Conservation (phyloP, 2,797 vertebrate genomes). For the Salmo trutta region DNA sequence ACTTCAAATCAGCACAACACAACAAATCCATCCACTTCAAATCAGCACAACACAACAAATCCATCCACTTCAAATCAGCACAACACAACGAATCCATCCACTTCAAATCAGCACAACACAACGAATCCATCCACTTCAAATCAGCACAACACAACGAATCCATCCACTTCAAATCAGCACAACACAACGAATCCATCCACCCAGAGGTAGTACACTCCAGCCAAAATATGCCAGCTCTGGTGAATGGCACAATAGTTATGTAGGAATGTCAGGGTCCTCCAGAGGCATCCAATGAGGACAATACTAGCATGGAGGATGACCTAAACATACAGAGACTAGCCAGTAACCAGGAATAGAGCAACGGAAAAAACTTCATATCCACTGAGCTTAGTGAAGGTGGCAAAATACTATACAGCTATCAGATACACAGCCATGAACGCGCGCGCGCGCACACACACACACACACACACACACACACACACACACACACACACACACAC, state of each 20-base stretch:
- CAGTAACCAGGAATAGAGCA: neutral
- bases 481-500: neutral
- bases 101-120: too few species aligned
- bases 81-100: too few species aligned
- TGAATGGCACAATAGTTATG: neutral
- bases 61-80: too few species aligned
- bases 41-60: too few species aligned
- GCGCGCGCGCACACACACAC: neutral
- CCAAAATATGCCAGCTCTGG: neutral
- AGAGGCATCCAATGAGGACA: neutral
- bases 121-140: too few species aligned
- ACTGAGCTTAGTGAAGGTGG: neutral
- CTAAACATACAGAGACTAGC: neutral
- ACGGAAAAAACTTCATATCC: neutral
- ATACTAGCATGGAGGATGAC: neutral
- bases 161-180: too few species aligned
- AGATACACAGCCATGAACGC: conserved; percentile 4
- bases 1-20: too few species aligned
- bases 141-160: too few species aligned
- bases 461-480: neutral
- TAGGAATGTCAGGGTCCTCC: neutral
- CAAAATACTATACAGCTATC: neutral
- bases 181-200: neutral
- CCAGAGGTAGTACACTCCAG: neutral
- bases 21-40: too few species aligned